Evolutionary conservation across 2,113 vertebrate genomes (phyloP).

Genomic region (Edolisoma coerulescens): DNA sequence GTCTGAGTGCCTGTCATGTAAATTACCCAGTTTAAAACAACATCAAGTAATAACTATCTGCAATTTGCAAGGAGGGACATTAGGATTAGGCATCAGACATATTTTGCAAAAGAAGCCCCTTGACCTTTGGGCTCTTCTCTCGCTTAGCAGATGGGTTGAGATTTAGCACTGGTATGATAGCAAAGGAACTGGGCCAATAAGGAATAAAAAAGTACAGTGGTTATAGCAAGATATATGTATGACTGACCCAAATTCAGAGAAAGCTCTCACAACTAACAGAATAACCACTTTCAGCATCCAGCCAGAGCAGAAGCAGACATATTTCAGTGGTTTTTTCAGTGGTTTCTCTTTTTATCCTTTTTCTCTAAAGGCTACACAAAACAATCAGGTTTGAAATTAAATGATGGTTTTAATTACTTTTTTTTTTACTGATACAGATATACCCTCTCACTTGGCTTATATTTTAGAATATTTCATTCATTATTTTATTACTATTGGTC

Average conservation of each 20-base stretch:
- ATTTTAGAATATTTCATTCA: slow-evolving; percentile 32
- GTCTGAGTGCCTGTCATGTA: neutral
- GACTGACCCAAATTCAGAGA: neutral
- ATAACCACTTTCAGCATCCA: neutral
- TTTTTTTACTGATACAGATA: neutral
- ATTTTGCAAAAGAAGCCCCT: neutral
- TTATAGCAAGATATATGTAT: neutral
- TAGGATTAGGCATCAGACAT: neutral
- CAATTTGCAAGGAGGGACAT: neutral
- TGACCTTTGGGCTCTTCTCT: slow-evolving; percentile 6
- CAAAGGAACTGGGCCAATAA: neutral
- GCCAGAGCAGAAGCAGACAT: neutral
- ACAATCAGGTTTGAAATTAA: neutral
- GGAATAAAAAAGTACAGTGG: neutral
- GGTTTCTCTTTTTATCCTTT: neutral
- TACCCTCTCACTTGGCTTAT: neutral
- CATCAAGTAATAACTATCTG: neutral
- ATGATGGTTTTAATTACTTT: neutral
- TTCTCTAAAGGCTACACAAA: neutral
- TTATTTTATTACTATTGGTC: slow-evolving; percentile 51
- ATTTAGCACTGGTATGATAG: neutral
- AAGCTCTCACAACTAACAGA: neutral
- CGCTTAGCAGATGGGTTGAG: slow-evolving; percentile 20
- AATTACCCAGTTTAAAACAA: neutral
- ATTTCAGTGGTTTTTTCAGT: neutral